Base-by-base conservation (phyloP, 2,888 invertebrate genomes). In the Amphimallon solstitiale region DNA sequence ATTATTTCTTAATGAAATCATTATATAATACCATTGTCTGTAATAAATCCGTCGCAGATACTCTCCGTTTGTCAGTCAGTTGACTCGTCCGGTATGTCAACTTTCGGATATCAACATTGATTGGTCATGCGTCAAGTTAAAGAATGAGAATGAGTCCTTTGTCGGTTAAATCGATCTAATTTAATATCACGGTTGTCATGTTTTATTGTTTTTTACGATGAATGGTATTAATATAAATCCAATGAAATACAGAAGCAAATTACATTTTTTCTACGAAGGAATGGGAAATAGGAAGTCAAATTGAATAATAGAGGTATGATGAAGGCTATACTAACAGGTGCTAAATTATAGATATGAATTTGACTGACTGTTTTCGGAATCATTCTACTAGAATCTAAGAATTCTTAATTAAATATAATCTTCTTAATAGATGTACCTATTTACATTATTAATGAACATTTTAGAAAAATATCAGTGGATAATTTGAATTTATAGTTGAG, bases 111-210 rank as follows among this genome's bases (percentile, higher is more conserved):
- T 70, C 69, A 68, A 60, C 60, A 70, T 29, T 67, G 69, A 73
- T 73, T 73, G 71, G 73, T 72, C 72, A 73, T 72, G 73, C 72
- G 71, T 72, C 72, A 70, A 54, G 65, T 68, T 69, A 69, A 72
- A 71, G 71, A 72, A 73, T 72, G 69, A 68, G 65, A 29, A 29
- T 29, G 59, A 48, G 56, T 72, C 65, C 73, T 71, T 71, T 73
- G 73, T 72, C 73, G 73, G 72, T 70, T 71, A 65, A 71, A 68
- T 63, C 66, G 69, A 68, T 70, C 68, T 71, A 71, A 72, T 71
- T 72, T 71, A 72, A 72, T 71, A 46, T 48, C 48, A 48, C 48
- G 48, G n/a, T 12, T 48, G 48, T 48, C 48, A 48, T 21, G 23
- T 12, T 23, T 48, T 48, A 21, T 48, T 48, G 48, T 48, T 21